Conservation (phyloP, 2,113 vertebrate species). For the Microcebus griseorufus region DNA sequence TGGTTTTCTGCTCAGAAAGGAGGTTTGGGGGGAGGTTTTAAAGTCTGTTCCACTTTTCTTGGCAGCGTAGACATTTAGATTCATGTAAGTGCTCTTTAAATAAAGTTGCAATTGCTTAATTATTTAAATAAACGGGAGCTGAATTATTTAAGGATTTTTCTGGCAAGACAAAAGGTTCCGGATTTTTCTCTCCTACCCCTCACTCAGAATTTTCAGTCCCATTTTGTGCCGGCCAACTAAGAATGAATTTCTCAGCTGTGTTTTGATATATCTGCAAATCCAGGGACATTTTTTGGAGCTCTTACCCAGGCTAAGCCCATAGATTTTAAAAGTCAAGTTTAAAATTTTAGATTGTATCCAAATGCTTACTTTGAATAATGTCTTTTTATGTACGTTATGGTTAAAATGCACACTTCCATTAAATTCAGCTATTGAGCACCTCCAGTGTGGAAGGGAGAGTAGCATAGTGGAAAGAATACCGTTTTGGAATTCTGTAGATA, state of each 20-base stretch:
- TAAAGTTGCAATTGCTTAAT: constrained; percentile 79
- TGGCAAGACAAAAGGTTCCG: constrained; percentile 38
- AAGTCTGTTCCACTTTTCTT: constrained; percentile 70
- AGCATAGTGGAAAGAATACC: background rate
- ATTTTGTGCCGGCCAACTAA: background rate
- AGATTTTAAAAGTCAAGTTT: constrained; percentile 48
- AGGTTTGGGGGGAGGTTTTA: constrained; percentile 56
- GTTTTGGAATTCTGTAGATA: background rate
- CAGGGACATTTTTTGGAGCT: background rate
- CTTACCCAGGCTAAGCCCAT: background rate
- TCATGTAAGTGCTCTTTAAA: constrained; percentile 73
- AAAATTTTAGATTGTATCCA: constrained; percentile 40
- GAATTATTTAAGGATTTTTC: constrained; percentile 73
- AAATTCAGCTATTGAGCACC: background rate
- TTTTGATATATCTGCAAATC: constrained; percentile 43
- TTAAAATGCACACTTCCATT: background rate
- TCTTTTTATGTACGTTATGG: background rate
- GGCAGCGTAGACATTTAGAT: constrained; percentile 69
- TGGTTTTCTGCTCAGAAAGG: constrained; percentile 52
- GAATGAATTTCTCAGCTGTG: constrained; percentile 36
- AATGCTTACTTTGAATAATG: constrained; percentile 23
- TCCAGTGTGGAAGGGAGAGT: background rate
- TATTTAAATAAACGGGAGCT: constrained; percentile 68
- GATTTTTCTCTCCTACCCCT: constrained; percentile 41
- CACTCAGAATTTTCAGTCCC: constrained; percentile 30